phyloP scores from a whole-genome alignment of 1,140 invertebrate species.

The Drosophila rufa region DNA sequence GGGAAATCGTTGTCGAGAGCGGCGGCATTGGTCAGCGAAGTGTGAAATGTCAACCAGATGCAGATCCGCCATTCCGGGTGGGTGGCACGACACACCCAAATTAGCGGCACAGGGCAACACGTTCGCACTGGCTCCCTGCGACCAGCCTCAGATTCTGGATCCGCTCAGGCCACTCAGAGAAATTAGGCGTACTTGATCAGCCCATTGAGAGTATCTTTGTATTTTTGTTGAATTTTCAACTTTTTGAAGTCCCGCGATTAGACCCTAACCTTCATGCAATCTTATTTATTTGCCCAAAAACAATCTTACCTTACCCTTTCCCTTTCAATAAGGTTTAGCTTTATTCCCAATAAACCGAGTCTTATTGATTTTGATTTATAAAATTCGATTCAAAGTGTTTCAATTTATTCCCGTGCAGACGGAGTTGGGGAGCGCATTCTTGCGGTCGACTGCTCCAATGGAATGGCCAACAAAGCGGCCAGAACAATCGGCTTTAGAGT shows the following conservation, averaged over 20 bases:
- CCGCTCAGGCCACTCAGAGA: neutral
- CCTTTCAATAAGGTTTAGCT: too few relatives aligned
- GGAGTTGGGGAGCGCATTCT: conserved; percentile 52
- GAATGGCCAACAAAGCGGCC: conserved; percentile 39
- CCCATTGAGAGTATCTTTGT: neutral
- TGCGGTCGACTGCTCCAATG: conserved; percentile 59
- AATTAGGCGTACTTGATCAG: neutral
- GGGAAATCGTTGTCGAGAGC: conserved; percentile 14
- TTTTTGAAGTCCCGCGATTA: neutral
- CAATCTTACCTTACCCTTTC: too few relatives aligned
- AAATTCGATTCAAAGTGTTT: neutral
- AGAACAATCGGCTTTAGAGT: conserved; percentile 69
- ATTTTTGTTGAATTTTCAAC: neutral
- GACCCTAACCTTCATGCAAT: neutral
- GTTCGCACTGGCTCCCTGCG: neutral
- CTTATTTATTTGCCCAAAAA: too few relatives aligned
- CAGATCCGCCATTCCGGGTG: conserved; percentile 3
- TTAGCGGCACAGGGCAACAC: neutral
- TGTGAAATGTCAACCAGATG: conserved; percentile 30
- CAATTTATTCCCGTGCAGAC: conserved; percentile 18
- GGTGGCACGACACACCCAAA: conserved; percentile 3
- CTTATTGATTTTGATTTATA: neutral
- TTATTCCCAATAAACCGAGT: too few relatives aligned
- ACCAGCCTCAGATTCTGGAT: neutral
- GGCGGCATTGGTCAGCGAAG: conserved; percentile 33